phyloP scores from a whole-genome alignment of 1,140 invertebrate genomes.

The Melanaphis sacchari region DNA sequence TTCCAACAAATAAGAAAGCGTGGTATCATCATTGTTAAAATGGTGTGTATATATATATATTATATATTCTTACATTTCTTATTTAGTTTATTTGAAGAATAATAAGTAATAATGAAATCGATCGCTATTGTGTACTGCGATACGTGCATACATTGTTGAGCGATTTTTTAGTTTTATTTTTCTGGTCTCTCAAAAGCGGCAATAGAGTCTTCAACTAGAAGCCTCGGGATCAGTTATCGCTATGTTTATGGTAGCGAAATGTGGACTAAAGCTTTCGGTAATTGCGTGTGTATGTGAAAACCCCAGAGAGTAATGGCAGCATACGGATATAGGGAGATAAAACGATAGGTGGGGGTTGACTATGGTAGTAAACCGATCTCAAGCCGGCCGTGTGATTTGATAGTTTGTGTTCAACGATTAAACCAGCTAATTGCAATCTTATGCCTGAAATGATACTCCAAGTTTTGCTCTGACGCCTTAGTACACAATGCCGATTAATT shows the following conservation, averaged over 20 bases:
- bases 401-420: constrained; percentile 58
- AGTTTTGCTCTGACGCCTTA: constrained; percentile 55
- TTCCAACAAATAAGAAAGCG: background rate
- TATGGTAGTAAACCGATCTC: constrained; percentile 53
- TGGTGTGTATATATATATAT: background rate
- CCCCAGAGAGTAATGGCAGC: constrained; percentile 45
- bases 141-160: background rate
- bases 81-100: background rate
- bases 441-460: constrained; percentile 57
- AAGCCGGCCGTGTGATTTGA: constrained; percentile 56
- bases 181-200: background rate
- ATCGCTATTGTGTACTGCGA: background rate
- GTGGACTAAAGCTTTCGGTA: constrained; percentile 48
- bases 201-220: constrained; percentile 19
- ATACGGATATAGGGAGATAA: constrained; percentile 50
- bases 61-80: background rate
- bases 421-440: constrained; percentile 57
- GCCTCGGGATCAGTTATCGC: constrained; percentile 37
- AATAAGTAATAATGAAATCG: background rate
- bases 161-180: background rate
- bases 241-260: constrained; percentile 21
- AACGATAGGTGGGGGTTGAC: constrained; percentile 6
- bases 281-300: constrained; percentile 53
- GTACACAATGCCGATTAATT: constrained; percentile 57
- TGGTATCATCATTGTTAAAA: background rate